Base-by-base conservation (phyloP, 2,113 vertebrate genomes). In the Platycercus adscitus region DNA sequence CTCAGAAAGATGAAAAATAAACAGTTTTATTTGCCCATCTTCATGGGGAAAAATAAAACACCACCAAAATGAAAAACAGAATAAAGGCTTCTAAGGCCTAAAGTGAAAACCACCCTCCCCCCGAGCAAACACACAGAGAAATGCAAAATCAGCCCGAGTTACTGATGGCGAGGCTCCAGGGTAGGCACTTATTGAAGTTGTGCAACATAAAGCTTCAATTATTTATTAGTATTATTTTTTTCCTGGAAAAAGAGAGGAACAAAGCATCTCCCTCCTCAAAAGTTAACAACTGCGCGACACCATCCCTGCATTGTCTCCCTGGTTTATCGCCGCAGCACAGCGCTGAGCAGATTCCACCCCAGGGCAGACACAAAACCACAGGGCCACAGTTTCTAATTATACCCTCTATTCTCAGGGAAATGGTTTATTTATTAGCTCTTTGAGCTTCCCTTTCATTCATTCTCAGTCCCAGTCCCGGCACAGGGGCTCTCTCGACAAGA, bases 401-500 rank as follows among this genome's bases (percentile, higher is more conserved):
- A 73, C 89, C 81, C 75, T 95, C 94, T 72, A 91, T 96, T 97
- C 91, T 84, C 91, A 46, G 91, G 92, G 89, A 97, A 97, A 97
- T 96, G 92, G 84, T 94, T 96, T 96, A 96, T 97, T 97, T 96
- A 97, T 97, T 81, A 95, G 95, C 95, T 92, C 95, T 95, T 53
- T 76, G 80, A 96, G 96, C 89, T 81, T 90, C 88, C 69, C 92
- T 95, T 94, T 92, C 96, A 95, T 96, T 97, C 94, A 95, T 55
- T 65, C 78, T 58, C 81, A 50, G 68, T 10, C 88, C 75, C 61
- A 37, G 75, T 81, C 90, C 81, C 41, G 43, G 96, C 92, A 94
- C 70, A 41, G 12, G 95, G 92, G 83, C 83, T 92, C 72, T 96
- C 92, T 86, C 26, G 43, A 95, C 89, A 86, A 89, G 86, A 90